phyloP scores from a whole-genome alignment of 2,888 invertebrate species.

The Thyatira batis region DNA sequence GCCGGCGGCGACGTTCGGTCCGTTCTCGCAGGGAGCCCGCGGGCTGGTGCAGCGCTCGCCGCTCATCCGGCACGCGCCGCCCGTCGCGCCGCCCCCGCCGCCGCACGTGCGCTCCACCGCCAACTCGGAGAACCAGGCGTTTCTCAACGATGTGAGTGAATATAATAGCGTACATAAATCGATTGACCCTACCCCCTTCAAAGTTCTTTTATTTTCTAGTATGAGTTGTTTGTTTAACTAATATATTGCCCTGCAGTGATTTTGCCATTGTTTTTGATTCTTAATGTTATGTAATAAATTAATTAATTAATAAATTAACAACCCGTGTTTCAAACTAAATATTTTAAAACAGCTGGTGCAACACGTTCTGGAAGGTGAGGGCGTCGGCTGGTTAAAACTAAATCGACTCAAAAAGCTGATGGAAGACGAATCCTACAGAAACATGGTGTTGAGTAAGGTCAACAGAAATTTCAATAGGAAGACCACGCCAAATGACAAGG shows the following conservation, averaged over 20 bases:
- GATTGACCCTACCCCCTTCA: background rate
- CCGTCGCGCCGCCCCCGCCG: conserved; percentile 83
- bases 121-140: conserved; percentile 95
- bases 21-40: conserved; percentile 86
- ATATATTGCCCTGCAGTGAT: too few species aligned
- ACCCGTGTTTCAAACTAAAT: background rate
- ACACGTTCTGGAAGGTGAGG: conserved; percentile 94
- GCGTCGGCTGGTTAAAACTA: conserved; percentile 97
- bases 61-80: conserved; percentile 91
- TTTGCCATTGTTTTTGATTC: too few species aligned
- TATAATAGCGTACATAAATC: background rate
- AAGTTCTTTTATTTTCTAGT: too few species aligned
- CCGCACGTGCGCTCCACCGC: conserved; percentile 88
- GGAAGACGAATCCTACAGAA: conserved; percentile 99
- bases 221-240: too few species aligned
- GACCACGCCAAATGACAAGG: conserved; percentile 96
- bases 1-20: conserved; percentile 61
- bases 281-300: too few species aligned
- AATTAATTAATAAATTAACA: background rate
- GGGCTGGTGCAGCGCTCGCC: conserved; percentile 95
- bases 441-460: conserved; percentile 96
- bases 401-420: conserved; percentile 96
- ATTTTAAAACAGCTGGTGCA: conserved; percentile 84
- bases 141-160: conserved; percentile 91
- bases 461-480: conserved; percentile 96